phyloP scores from a whole-genome alignment of 2,113 vertebrate genomes.

The Etheostoma cragini region DNA sequence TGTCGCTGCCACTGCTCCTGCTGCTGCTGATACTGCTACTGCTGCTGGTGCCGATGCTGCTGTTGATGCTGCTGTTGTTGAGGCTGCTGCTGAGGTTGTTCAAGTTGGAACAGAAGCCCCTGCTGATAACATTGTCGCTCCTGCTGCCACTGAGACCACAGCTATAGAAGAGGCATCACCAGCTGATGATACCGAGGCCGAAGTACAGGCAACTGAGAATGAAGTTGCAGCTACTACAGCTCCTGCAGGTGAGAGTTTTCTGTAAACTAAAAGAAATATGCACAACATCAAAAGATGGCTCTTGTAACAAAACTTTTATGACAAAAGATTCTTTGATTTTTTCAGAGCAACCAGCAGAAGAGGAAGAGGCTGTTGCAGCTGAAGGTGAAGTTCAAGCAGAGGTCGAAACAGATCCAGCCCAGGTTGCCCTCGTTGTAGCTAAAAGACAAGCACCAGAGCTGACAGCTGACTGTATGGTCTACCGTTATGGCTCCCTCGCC shows the following conservation, averaged over 20 bases:
- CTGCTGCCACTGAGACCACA: constrained; percentile 77
- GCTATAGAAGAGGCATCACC: constrained; percentile 76
- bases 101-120: constrained; percentile 78
- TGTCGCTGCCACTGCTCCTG: constrained; percentile 5
- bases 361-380: constrained; percentile 39
- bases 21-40: constrained; percentile 44
- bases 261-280: not conserved
- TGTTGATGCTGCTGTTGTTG: constrained; percentile 53
- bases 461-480: constrained; percentile 85
- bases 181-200: constrained; percentile 77
- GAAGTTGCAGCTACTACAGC: constrained; percentile 75
- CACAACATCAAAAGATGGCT: not conserved
- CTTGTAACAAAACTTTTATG: not conserved
- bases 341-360: constrained; percentile 21
- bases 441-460: constrained; percentile 88
- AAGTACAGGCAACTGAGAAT: constrained; percentile 76
- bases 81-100: constrained; percentile 44
- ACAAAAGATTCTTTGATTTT: not conserved
- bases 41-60: constrained; percentile 68
- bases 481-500: constrained; percentile 92
- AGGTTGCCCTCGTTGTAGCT: constrained; percentile 82
- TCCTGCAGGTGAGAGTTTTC: constrained; percentile 63
- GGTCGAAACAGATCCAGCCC: constrained; percentile 64
- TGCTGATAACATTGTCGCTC: constrained; percentile 72
- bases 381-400: constrained; percentile 61